These are phyloP conservation scores for Pseudomyrmex cubaensis DNA, from an alignment of 1,140 invertebrate species.

Conservation along the genomic window DNA sequence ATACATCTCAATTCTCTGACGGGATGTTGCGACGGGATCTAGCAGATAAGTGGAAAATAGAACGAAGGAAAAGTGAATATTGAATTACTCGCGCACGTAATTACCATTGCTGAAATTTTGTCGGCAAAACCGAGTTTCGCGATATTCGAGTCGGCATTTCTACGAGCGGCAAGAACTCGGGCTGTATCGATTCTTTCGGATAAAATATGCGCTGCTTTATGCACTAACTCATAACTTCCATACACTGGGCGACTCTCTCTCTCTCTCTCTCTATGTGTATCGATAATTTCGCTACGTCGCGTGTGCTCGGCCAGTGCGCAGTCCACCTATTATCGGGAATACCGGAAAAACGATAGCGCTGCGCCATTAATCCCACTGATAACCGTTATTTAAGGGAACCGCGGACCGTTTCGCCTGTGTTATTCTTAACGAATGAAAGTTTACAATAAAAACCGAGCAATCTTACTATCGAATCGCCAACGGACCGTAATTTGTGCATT, in stretches of 20 bases:
- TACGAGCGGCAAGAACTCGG: slow-evolving; percentile 16
- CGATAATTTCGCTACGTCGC: slow-evolving; percentile 66
- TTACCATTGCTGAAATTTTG: slow-evolving; percentile 24
- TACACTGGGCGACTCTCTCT: slow-evolving; percentile 21
- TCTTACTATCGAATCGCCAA: not conserved
- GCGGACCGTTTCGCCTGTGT: slow-evolving; percentile 39
- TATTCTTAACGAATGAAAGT: slow-evolving; percentile 65
- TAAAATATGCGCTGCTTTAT: slow-evolving; percentile 59
- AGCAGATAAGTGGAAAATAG: not conserved
- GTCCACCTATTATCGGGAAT: slow-evolving; percentile 65
- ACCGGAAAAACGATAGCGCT: slow-evolving; percentile 71
- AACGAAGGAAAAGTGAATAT: slow-evolving; percentile 1
- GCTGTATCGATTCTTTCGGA: slow-evolving; percentile 50
- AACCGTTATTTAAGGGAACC: slow-evolving; percentile 71
- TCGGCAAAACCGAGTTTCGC: not conserved
- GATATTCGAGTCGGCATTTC: not conserved
- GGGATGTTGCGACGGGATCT: not conserved
- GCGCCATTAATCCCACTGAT: slow-evolving; percentile 71
- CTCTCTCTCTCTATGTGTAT: slow-evolving; percentile 52
- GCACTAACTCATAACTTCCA: slow-evolving; percentile 60
- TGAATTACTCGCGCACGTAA: slow-evolving; percentile 30
- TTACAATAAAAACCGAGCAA: slow-evolving; percentile 61
- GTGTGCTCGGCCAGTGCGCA: slow-evolving; percentile 41
- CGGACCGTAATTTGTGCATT: slow-evolving; percentile 14
- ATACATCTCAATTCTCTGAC: not conserved